A percentile compares a stretch with the other conserved stretches of the same genome.
Conservation (phyloP, 1,140 invertebrate species). For the Papilio dardanus region DNA sequence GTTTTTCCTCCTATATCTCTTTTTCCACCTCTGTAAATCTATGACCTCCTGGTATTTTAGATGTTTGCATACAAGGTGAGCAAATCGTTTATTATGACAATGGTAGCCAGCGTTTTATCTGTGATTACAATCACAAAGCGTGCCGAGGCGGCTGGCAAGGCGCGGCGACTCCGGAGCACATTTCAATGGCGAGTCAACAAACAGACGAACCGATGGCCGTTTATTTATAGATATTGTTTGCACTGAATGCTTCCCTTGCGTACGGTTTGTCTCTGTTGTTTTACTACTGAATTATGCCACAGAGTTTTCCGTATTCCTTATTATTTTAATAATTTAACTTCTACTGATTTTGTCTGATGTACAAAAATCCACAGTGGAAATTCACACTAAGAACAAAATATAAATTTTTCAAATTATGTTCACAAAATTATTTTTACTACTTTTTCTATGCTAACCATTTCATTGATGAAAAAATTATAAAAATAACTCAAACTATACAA, state of each 20-base stretch:
- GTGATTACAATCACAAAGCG: conserved; percentile 25
- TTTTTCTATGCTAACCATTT: not conserved
- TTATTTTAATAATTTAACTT: not conserved
- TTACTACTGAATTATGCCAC: not conserved
- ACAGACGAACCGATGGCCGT: conserved; percentile 18
- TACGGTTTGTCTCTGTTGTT: not conserved
- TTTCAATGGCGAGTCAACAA: conserved; percentile 30
- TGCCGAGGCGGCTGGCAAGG: not conserved
- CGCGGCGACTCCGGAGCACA: not conserved
- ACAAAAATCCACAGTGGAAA: no score
- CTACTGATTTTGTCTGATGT: no score
- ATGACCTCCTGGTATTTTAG: conserved; percentile 15
- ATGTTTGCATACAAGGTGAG: not conserved
- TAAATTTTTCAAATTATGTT: no score
- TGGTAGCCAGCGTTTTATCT: conserved; percentile 26
- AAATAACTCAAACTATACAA: not conserved
- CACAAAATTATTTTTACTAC: no score
- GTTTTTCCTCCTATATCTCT: no score
- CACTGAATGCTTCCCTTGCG: conserved; percentile 16
- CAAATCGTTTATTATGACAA: conserved; percentile 24
- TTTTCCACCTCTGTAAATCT: not conserved
- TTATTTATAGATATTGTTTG: conserved; percentile 28
- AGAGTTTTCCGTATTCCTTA: not conserved
- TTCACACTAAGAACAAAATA: no score
- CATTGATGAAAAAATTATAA: not conserved